Conservation (phyloP, 2,113 vertebrate genomes). For the Muntiacus reevesi region DNA sequence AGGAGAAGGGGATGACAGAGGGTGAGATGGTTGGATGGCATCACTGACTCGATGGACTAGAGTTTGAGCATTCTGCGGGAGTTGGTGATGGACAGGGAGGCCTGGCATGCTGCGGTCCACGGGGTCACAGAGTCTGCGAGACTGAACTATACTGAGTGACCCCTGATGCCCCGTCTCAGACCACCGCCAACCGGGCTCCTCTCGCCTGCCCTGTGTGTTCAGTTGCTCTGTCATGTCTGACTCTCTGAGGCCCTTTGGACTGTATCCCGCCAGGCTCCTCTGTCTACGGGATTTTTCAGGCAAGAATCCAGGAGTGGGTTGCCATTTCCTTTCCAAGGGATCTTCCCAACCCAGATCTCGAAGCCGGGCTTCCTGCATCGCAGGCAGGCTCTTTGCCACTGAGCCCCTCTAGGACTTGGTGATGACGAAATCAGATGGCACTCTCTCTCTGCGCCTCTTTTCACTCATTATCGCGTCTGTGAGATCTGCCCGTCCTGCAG, state of each 20-base stretch:
- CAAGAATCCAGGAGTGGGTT: background rate
- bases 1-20: background rate
- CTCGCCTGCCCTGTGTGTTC: background rate
- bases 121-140: background rate
- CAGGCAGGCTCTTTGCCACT: background rate
- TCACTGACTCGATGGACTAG: background rate
- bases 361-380: background rate
- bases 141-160: background rate
- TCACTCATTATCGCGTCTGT: background rate
- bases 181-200: background rate
- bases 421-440: background rate
- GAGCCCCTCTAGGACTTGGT: background rate
- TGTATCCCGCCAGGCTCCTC: background rate
- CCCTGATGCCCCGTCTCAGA: background rate
- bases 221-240: accelerated
- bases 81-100: background rate
- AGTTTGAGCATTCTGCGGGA: background rate
- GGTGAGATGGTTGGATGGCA: background rate
- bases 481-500: background rate
- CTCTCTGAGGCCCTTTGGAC: background rate
- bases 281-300: background rate
- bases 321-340: background rate
- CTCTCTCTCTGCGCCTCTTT: background rate
- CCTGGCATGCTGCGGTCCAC: background rate
- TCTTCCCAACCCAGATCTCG: background rate